Conservation (phyloP, 1,140 invertebrate species). For the Diachasmimorpha longicaudata region DNA sequence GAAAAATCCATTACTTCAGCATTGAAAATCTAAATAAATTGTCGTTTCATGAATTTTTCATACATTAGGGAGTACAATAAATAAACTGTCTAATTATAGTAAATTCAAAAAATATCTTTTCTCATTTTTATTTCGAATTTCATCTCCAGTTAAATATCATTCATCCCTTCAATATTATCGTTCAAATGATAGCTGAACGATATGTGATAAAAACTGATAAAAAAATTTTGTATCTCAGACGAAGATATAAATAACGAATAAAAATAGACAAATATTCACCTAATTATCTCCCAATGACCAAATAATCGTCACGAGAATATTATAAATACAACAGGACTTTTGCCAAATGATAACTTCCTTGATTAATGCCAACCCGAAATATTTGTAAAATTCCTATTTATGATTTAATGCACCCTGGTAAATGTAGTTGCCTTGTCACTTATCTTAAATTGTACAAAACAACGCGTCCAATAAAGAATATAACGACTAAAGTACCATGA, state of each 20-base stretch:
- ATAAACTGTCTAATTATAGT: not conserved
- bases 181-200: too few relatives aligned
- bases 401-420: not conserved
- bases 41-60: conserved; percentile 4
- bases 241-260: too few relatives aligned
- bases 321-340: not conserved
- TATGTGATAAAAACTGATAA: too few relatives aligned
- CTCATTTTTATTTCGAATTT: not conserved
- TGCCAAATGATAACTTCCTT: not conserved
- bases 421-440: not conserved
- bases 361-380: not conserved
- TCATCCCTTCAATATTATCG: too few relatives aligned
- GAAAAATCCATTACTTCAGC: conserved; percentile 6
- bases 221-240: too few relatives aligned
- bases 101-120: not conserved
- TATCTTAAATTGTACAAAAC: not conserved
- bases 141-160: not conserved
- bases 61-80: not conserved
- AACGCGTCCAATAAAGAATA: conserved; percentile 5
- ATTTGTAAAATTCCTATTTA: not conserved
- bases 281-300: not conserved
- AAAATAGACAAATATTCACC: too few relatives aligned
- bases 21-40: not conserved
- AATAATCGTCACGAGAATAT: not conserved
- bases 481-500: not conserved